phyloP scores from a whole-genome alignment of 2,113 vertebrate genomes.

The Albula glossodonta region DNA sequence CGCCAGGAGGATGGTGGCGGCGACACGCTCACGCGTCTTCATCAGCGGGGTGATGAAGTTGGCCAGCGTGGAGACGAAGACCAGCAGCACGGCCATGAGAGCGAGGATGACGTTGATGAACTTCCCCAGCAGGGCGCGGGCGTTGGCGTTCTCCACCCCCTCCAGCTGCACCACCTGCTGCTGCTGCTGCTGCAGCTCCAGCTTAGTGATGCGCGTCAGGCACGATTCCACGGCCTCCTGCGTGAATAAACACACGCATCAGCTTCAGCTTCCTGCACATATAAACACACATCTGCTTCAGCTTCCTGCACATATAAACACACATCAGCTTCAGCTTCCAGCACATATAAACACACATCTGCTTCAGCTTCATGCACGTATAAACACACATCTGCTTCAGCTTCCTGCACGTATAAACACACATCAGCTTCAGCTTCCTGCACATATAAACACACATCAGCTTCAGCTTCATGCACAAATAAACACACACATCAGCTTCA shows the following conservation, averaged over 20 bases:
- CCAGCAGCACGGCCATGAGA: conserved; percentile 91
- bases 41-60: conserved; percentile 90
- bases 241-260: background rate
- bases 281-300: background rate
- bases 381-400: background rate
- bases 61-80: conserved; percentile 93
- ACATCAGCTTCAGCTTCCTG: background rate
- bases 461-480: background rate
- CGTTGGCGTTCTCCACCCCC: conserved; percentile 82
- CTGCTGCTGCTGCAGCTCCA: conserved; percentile 96
- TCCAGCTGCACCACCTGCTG: conserved; percentile 95
- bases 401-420: background rate
- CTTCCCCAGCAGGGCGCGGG: conserved; percentile 87
- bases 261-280: background rate
- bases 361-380: too few species aligned
- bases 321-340: background rate
- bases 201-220: conserved; percentile 90
- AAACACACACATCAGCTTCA: background rate
- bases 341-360: background rate
- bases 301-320: background rate
- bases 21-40: conserved; percentile 86
- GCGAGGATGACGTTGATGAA: conserved; percentile 97
- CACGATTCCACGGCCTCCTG: conserved; percentile 95
- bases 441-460: background rate
- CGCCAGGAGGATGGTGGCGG: conserved; percentile 79